Conservation (phyloP, 1,140 invertebrate species). For the Orchestia grillus region DNA sequence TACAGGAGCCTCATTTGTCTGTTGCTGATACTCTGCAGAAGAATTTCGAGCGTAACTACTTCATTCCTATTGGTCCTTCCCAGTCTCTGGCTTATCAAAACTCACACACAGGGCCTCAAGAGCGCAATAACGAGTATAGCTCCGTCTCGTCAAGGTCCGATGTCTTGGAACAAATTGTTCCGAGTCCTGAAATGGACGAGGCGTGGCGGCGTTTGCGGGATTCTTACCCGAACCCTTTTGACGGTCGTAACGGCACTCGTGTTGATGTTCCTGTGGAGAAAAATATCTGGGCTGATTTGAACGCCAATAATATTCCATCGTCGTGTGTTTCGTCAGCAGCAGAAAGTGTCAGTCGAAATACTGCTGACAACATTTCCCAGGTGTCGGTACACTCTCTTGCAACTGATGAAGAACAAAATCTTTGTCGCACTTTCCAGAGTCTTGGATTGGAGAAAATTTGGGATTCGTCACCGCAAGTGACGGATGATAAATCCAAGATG, state of each 20-base stretch:
- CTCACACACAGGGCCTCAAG: background rate
- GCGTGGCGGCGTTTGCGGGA: background rate
- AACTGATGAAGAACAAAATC: constrained; percentile 60
- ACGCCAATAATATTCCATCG: constrained; percentile 64
- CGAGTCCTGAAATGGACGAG: constrained; percentile 40
- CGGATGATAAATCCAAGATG: constrained; percentile 18
- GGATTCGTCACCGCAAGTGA: constrained; percentile 60
- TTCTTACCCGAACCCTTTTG: background rate
- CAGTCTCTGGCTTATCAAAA: background rate
- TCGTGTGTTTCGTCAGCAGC: constrained; percentile 30
- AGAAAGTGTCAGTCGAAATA: constrained; percentile 6
- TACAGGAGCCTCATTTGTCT: background rate
- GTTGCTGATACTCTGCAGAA: constrained; percentile 7
- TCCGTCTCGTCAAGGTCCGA: background rate
- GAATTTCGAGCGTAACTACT: constrained; percentile 4
- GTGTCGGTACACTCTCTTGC: background rate
- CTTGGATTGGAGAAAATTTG: constrained; percentile 66
- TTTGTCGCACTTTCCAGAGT: constrained; percentile 63
- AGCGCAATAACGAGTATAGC: background rate
- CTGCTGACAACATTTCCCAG: background rate
- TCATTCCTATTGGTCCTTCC: background rate
- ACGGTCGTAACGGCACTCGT: background rate
- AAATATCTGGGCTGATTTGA: constrained; percentile 66
- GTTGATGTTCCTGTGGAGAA: constrained; percentile 57
- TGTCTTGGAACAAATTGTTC: background rate